These are phyloP conservation scores for Peromyscus aztecus DNA, from an alignment of 2,797 vertebrate genomes.

Conservation along the genomic window DNA sequence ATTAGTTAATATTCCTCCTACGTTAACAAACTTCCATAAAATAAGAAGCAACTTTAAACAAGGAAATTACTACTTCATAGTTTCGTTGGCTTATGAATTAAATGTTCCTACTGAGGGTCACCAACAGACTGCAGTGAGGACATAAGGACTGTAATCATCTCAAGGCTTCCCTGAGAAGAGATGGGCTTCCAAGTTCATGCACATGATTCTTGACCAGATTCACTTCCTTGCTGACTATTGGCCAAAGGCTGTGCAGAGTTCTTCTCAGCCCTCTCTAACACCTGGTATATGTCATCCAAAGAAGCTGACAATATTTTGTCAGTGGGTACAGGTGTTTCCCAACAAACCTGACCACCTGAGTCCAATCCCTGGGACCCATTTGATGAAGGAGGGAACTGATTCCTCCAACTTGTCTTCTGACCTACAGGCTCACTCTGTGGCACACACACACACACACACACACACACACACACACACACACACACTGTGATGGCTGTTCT, in stretches of 20 bases:
- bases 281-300: not conserved
- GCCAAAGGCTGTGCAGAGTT: not conserved
- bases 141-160: not conserved
- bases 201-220: not conserved
- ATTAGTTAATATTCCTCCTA: slow-evolving; percentile 7
- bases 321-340: not conserved
- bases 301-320: not conserved
- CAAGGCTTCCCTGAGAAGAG: not conserved
- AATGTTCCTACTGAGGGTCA: not conserved
- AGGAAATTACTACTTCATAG: not conserved
- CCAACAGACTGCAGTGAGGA: not conserved
- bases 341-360: not conserved
- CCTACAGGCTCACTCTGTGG: not conserved
- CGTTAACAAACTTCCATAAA: slow-evolving; percentile 25
- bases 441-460: too few relatives aligned
- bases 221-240: not conserved
- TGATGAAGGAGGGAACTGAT: not conserved
- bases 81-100: not conserved
- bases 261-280: not conserved
- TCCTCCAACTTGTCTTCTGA: not conserved
- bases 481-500: not conserved
- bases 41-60: slow-evolving; percentile 15
- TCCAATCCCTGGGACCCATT: not conserved
- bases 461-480: too few relatives aligned
- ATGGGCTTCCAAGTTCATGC: not conserved